Evolutionary conservation across 2,797 vertebrate species (phyloP).

Genomic region (Lycodopsis pacificus): DNA sequence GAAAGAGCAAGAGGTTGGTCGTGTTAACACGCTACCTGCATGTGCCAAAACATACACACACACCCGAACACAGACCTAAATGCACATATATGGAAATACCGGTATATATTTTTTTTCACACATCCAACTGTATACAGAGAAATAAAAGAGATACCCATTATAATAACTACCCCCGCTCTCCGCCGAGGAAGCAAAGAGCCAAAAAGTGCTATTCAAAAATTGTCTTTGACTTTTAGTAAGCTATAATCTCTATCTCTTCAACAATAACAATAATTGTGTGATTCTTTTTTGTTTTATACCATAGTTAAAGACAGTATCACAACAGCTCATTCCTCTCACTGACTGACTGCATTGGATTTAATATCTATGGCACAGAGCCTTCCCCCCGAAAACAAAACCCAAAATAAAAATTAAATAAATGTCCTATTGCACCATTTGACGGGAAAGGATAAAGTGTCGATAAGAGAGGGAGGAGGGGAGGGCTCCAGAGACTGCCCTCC

Average conservation of each 20-base stretch:
- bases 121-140: slow-evolving; percentile 87
- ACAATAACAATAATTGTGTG: slow-evolving; percentile 79
- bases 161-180: slow-evolving; percentile 82
- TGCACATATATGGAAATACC: slow-evolving; percentile 86
- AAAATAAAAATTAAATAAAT: slow-evolving; percentile 57
- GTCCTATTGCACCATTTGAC: slow-evolving; percentile 88
- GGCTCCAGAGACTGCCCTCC: slow-evolving; percentile 84
- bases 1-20: slow-evolving; percentile 68
- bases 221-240: slow-evolving; percentile 82
- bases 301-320: slow-evolving; percentile 77
- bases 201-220: slow-evolving; percentile 87
- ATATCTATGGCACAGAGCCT: slow-evolving; percentile 87
- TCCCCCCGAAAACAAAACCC: slow-evolving; percentile 71
- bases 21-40: slow-evolving; percentile 76
- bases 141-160: slow-evolving; percentile 83
- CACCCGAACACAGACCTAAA: slow-evolving; percentile 81
- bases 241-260: slow-evolving; percentile 81
- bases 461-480: slow-evolving; percentile 74
- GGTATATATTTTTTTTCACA: slow-evolving; percentile 83
- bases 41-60: slow-evolving; percentile 82
- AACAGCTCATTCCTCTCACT: slow-evolving; percentile 77
- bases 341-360: slow-evolving; percentile 82
- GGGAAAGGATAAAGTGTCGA: slow-evolving; percentile 83
- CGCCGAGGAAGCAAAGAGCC: slow-evolving; percentile 83
- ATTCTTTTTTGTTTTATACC: slow-evolving; percentile 77